phyloP scores from a whole-genome alignment of 2,113 vertebrate species.

The Ciconia boyciana region DNA sequence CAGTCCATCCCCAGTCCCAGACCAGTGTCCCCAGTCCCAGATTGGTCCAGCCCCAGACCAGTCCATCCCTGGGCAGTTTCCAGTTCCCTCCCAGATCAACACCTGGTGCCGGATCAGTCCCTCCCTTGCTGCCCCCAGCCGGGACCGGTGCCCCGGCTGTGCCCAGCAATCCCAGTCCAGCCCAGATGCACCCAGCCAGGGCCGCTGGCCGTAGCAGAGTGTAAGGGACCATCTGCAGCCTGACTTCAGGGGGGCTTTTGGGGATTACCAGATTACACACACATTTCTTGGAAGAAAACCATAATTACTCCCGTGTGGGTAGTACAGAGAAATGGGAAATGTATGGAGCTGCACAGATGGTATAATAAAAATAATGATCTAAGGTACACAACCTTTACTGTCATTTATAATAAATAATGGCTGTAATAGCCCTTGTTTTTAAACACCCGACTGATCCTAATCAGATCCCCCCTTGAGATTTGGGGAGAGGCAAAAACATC shows the following conservation, averaged over 20 bases:
- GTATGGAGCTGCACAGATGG: background rate
- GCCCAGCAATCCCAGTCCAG: background rate
- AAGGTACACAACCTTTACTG: background rate
- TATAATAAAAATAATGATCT: background rate
- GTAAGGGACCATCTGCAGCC: background rate
- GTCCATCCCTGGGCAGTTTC: background rate
- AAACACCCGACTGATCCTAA: background rate
- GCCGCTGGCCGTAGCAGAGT: background rate
- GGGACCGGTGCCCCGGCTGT: background rate
- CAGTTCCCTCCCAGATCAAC: background rate
- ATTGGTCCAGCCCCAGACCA: background rate
- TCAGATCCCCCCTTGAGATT: background rate
- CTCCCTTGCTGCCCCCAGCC: background rate
- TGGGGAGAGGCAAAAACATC: background rate
- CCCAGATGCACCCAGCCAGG: background rate
- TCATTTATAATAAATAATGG: background rate
- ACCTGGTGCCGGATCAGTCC: background rate
- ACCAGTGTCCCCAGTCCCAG: too few relatives aligned
- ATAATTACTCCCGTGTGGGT: background rate
- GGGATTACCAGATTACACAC: conserved; percentile 6
- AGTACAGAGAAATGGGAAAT: conserved; percentile 2
- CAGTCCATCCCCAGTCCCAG: background rate
- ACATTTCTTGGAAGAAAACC: conserved; percentile 37
- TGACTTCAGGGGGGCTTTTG: background rate
- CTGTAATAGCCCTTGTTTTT: background rate